phyloP scores from a whole-genome alignment of 2,888 invertebrate genomes.

The Cyaniris semiargus region DNA sequence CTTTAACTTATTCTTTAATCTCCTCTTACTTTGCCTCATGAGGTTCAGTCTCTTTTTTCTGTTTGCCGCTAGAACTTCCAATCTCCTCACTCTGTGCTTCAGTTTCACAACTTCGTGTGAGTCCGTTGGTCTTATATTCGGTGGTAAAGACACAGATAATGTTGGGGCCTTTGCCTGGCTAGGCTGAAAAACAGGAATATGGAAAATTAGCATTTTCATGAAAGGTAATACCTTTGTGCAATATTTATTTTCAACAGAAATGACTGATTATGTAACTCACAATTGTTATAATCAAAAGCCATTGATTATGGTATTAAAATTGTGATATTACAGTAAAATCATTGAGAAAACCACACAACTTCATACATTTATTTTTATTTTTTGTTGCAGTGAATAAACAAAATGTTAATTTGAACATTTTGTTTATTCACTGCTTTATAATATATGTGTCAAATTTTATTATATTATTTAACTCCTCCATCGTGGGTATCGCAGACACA shows the following conservation, averaged over 20 bases:
- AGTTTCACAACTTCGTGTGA: slow-evolving; percentile 58
- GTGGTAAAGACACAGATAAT: slow-evolving; percentile 50
- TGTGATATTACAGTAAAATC: not conserved
- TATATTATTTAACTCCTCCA: too few relatives aligned
- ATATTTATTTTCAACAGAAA: too few relatives aligned
- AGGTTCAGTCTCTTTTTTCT: slow-evolving; percentile 56
- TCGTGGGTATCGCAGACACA: too few relatives aligned
- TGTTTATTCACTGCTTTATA: too few relatives aligned
- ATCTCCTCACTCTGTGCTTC: slow-evolving; percentile 58
- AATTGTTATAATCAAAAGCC: too few relatives aligned
- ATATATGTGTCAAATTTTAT: too few relatives aligned
- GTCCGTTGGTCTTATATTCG: slow-evolving; percentile 55
- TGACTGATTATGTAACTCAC: too few relatives aligned
- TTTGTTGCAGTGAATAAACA: too few relatives aligned
- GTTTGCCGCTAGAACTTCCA: slow-evolving; percentile 60
- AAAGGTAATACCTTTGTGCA: not conserved
- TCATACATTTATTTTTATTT: not conserved
- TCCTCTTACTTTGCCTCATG: slow-evolving; percentile 58
- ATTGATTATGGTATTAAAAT: too few relatives aligned
- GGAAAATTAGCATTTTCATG: not conserved
- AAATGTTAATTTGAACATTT: too few relatives aligned
- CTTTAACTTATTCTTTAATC: slow-evolving; percentile 56
- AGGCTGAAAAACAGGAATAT: slow-evolving; percentile 49
- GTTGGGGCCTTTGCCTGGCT: slow-evolving; percentile 60
- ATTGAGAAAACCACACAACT: not conserved